Conservation (phyloP, 1,140 invertebrate species). For the Carcinoscorpius rotundicauda region DNA sequence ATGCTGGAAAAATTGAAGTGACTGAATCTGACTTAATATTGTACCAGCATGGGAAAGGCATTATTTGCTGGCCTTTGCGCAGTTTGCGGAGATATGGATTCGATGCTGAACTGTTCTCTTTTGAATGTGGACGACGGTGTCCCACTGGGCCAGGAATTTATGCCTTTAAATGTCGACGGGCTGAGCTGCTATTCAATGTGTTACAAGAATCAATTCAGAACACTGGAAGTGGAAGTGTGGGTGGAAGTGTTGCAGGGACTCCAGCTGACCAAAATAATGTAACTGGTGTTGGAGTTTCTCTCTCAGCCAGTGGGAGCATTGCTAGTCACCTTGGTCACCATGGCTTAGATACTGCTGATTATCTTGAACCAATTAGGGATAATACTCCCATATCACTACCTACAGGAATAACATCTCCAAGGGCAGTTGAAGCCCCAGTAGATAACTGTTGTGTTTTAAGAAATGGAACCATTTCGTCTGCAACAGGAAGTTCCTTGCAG, state of each 20-base stretch:
- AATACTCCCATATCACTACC: no score
- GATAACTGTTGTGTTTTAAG: no score
- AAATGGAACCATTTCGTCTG: slow-evolving; percentile 9
- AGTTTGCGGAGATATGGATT: slow-evolving; percentile 81
- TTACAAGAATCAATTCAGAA: slow-evolving; percentile 70
- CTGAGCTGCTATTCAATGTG: slow-evolving; percentile 75
- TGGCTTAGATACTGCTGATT: slow-evolving; percentile 2
- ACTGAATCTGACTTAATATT: slow-evolving; percentile 72
- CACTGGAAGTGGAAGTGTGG: not conserved
- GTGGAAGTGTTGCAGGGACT: no score
- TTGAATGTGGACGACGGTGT: slow-evolving; percentile 88
- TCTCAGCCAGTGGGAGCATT: no score
- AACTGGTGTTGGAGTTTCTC: no score
- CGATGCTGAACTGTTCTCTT: slow-evolving; percentile 82
- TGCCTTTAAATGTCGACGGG: slow-evolving; percentile 80
- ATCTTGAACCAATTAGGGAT: slow-evolving; percentile 10
- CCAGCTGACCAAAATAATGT: no score
- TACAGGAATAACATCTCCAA: no score
- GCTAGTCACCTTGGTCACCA: no score
- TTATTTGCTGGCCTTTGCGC: slow-evolving; percentile 69
- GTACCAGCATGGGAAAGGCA: slow-evolving; percentile 55
- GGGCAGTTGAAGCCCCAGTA: no score
- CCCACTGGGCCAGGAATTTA: slow-evolving; percentile 83
- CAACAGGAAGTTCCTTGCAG: slow-evolving; percentile 31
- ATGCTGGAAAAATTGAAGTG: slow-evolving; percentile 69